Percentiles rank a stretch among this genome's conserved stretches.
These are phyloP conservation scores for Hydractinia echinata DNA, from an alignment of 30 jellyfish, hydroid and myxozoan genomes.

Conservation along the genomic window DNA sequence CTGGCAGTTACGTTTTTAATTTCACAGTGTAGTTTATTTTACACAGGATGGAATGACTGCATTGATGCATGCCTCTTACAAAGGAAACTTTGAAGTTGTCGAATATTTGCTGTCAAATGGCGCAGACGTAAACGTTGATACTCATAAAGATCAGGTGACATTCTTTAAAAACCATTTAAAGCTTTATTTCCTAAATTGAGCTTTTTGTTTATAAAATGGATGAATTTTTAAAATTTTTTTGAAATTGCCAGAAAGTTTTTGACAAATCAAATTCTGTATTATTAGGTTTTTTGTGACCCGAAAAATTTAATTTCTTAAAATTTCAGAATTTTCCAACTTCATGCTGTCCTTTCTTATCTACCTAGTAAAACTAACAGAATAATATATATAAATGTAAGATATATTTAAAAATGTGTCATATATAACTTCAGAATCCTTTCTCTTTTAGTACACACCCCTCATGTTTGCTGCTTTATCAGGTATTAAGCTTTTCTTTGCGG, in stretches of 20 bases:
- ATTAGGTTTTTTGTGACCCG: no score
- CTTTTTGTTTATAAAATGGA: background rate
- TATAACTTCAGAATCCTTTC: background rate
- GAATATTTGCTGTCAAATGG: conserved; percentile 65
- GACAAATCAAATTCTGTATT: no score
- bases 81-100: conserved; percentile 69
- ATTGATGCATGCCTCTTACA: conserved; percentile 87
- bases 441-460: conserved; percentile 81
- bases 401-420: background rate
- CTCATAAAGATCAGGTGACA: conserved; percentile 56
- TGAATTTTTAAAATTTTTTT: background rate
- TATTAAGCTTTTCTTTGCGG: background rate
- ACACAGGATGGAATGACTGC: conserved; percentile 89
- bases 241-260: background rate
- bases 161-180: background rate
- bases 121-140: conserved; percentile 61
- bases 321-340: no score
- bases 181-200: background rate
- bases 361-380: no score
- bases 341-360: no score
- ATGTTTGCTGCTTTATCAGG: conserved; percentile 91
- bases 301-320: no score
- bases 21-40: background rate
- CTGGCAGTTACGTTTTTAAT: background rate
- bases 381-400: no score